Evolutionary conservation across 2,797 vertebrate genomes (phyloP).

Genomic region (Hozukius guyotensis): DNA sequence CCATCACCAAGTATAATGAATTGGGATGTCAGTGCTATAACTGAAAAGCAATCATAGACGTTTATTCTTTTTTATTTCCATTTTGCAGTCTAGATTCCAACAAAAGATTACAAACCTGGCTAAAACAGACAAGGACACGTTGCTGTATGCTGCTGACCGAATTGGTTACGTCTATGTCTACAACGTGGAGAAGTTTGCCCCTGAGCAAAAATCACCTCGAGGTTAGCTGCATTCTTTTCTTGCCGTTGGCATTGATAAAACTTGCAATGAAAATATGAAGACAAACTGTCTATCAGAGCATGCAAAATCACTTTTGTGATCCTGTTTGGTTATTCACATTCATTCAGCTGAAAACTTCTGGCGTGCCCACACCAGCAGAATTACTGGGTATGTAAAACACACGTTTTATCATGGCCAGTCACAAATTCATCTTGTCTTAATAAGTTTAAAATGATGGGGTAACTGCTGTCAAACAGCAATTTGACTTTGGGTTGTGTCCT

Average conservation of each 20-base stretch:
- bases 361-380: conserved; percentile 75
- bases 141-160: conserved; percentile 70
- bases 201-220: conserved; percentile 58
- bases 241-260: neutral
- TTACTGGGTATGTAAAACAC: conserved; percentile 70
- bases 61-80: neutral
- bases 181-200: conserved; percentile 65
- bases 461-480: neutral
- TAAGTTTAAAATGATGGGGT: neutral
- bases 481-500: neutral
- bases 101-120: conserved; percentile 75
- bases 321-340: neutral
- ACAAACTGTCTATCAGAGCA: neutral
- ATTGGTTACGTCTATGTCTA: conserved; percentile 70
- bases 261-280: neutral
- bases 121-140: conserved; percentile 51
- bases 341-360: conserved; percentile 72
- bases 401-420: neutral
- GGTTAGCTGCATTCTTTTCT: conserved; percentile 19
- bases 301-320: neutral
- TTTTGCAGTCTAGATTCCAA: conserved; percentile 70
- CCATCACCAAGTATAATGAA: conserved; percentile 1
- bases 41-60: neutral
- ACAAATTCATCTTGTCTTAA: neutral
- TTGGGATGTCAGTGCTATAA: neutral